Evolutionary conservation across 2,113 vertebrate genomes (phyloP).

Genomic region (Turdus rufiventris): DNA sequence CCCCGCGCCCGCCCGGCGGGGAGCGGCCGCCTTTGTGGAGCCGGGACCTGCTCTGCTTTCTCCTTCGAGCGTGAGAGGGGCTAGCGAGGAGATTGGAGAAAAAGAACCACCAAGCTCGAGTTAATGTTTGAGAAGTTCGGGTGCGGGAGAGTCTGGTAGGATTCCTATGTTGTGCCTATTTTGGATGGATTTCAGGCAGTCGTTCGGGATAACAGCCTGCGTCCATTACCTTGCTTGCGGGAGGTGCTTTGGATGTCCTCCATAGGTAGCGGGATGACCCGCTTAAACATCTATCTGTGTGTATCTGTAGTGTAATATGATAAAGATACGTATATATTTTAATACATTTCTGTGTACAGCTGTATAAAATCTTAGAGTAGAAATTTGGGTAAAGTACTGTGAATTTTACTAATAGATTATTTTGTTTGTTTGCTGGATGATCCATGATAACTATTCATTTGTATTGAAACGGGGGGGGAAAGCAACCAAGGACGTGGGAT

Average conservation of each 20-base stretch:
- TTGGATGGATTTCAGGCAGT: not conserved
- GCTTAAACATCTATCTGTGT: not conserved
- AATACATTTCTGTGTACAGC: accelerated
- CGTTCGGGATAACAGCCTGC: not conserved
- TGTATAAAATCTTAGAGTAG: not conserved
- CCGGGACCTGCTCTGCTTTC: slow-evolving; percentile 4
- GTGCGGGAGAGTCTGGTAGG: slow-evolving; percentile 52
- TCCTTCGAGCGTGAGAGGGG: not conserved
- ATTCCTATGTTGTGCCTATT: not conserved
- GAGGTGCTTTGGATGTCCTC: slow-evolving; percentile 5
- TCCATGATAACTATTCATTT: not conserved
- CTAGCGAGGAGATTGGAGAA: not conserved
- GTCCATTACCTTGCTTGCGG: slow-evolving; percentile 24
- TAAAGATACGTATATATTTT: not conserved
- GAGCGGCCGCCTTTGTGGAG: slow-evolving; percentile 50
- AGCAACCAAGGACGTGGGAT: not conserved
- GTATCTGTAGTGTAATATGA: not conserved
- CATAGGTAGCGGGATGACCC: not conserved
- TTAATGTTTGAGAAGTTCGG: slow-evolving; percentile 45
- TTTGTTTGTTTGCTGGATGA: not conserved
- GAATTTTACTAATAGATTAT: not conserved
- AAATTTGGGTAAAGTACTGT: not conserved
- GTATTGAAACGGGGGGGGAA: accelerated
- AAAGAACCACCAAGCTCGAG: not conserved
- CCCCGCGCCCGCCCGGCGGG: slow-evolving; percentile 1